Base-by-base conservation (phyloP, 2,113 vertebrate genomes). In the Ophthalmolycus amberensis region DNA sequence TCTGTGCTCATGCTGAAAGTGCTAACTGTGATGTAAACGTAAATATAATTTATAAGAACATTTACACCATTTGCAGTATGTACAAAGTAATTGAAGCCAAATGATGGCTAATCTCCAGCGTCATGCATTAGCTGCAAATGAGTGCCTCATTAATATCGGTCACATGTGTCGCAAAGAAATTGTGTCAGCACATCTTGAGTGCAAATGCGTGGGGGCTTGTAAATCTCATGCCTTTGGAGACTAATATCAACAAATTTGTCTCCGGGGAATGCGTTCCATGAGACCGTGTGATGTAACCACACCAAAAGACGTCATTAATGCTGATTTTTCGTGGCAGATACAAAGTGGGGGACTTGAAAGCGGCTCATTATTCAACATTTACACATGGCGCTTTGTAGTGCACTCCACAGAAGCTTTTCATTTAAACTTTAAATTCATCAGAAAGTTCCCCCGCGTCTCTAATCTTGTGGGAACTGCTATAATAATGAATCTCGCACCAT, bases 211-310 rank as follows among this genome's bases (percentile, higher is more conserved):
- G 16, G 52, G 37, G 44, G 82, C 85, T 71, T 86, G 84, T 90
- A 91, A 92, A 94, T 90, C 88, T 82, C 40, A 9, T 56, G 79
- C 88, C 90, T 90, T 84, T 72, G 48, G 81, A 91, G 85, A 89
- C 89, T 92, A 93, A 93, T 89, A 93, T 91, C 89, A 92, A 93
- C 91, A 91, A 92, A 93, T 93, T 67, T 86, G 93, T 94, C 90
- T 93, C 59, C 72, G 84, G 70, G 72, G 66, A 88, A 85, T 54
- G 89, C 87, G 64, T 90, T 91, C 90, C 89, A 93, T 84, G 85
- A 72, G 27, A 63, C 82, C 58, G 80, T 92, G 82, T 89, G 93
- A 93, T 91, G 92, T 90, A 72, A 94, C 93, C 94, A 93, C 94
- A 95, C 90, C 94, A 94, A 94, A 94, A 85, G 92, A 83, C 71